A percentile compares a stretch with the other conserved stretches of the same genome.
These are phyloP conservation scores for Hirudinaria manillensis DNA, from an alignment of 2,888 invertebrate genomes.

Conservation along the genomic window DNA sequence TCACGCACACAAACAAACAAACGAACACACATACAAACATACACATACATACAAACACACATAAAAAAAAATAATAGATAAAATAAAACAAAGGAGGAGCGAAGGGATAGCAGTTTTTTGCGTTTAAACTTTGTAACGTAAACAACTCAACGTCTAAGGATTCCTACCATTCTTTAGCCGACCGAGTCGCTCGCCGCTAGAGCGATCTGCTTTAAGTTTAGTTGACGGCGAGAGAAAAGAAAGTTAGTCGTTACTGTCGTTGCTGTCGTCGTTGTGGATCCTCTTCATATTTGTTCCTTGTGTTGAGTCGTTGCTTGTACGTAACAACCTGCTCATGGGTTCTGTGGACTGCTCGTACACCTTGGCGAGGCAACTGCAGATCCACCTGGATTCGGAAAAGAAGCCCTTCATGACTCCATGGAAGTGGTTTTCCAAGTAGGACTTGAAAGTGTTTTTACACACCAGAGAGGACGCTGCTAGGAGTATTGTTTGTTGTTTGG, in stretches of 20 bases:
- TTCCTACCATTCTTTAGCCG: not conserved
- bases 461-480: not conserved
- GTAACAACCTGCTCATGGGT: not conserved
- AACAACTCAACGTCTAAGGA: not conserved
- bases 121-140: slow-evolving; percentile 15
- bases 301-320: too few species aligned
- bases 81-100: not conserved
- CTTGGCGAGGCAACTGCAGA: not conserved
- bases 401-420: not conserved
- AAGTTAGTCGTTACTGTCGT: too few species aligned
- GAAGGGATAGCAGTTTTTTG: not conserved
- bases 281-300: too few species aligned
- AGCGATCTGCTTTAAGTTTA: not conserved
- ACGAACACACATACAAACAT: too few species aligned
- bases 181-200: not conserved
- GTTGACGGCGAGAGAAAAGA: not conserved
- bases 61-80: not conserved
- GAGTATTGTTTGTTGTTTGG: not conserved
- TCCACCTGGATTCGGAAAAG: slow-evolving; percentile 13
- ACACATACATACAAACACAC: not conserved
- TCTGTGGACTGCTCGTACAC: slow-evolving; percentile 2
- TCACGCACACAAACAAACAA: too few species aligned
- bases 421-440: slow-evolving; percentile 11
- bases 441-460: not conserved
- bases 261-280: too few species aligned